A percentile compares a stretch with the other conserved stretches of the same genome.
Conservation (phyloP, 1,140 invertebrate species). For the Babylonia areolata region DNA sequence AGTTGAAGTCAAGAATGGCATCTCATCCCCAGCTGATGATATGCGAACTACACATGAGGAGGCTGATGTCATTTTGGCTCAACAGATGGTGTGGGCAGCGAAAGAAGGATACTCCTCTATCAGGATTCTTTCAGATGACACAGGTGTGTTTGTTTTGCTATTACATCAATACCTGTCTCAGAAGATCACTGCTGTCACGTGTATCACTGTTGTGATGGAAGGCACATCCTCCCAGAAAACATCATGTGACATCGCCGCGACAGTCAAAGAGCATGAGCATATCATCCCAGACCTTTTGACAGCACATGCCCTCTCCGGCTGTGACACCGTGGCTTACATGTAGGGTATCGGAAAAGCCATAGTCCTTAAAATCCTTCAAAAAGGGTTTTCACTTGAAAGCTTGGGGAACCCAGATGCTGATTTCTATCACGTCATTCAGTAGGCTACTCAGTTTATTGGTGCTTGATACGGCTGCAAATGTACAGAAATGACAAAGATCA, state of each 20-base stretch:
- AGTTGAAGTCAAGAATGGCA: not conserved
- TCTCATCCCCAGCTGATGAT: not conserved
- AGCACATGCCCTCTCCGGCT: conserved; percentile 1
- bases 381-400: too few relatives aligned
- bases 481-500: conserved; percentile 11
- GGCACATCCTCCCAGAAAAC: not conserved
- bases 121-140: not conserved
- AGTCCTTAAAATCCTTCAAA: too few relatives aligned
- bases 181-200: conserved; percentile 19
- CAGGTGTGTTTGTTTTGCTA: not conserved
- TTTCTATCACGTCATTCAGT: too few relatives aligned
- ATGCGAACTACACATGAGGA: conserved; percentile 18
- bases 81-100: not conserved
- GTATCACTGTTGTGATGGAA: conserved; percentile 18
- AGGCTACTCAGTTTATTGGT: too few relatives aligned
- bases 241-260: not conserved
- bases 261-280: not conserved
- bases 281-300: not conserved
- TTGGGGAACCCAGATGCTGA: too few relatives aligned
- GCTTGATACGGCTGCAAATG: too few relatives aligned
- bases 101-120: not conserved
- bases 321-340: too few relatives aligned
- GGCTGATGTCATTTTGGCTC: conserved; percentile 5
- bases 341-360: too few relatives aligned
- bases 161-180: not conserved